phyloP scores from a whole-genome alignment of 1,140 invertebrate genomes.

The Drosophila athabasca region DNA sequence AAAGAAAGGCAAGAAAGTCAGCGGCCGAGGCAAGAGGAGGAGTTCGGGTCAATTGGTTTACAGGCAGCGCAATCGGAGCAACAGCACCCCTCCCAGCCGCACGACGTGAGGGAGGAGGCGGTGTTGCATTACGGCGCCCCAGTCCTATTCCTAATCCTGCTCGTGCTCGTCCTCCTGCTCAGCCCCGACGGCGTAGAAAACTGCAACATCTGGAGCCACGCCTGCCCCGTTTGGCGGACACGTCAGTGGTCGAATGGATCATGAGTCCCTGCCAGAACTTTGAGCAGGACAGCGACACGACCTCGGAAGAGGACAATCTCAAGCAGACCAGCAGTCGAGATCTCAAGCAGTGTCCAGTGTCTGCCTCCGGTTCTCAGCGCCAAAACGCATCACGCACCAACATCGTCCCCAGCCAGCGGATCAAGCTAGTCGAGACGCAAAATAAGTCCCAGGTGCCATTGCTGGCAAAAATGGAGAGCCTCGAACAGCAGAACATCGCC shows the following conservation, averaged over 20 bases:
- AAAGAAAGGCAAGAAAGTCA: too few relatives aligned
- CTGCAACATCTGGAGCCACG: neutral
- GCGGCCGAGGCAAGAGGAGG: neutral
- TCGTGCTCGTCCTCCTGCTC: neutral
- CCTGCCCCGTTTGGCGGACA: neutral
- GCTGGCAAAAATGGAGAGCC: neutral
- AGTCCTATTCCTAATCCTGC: too few relatives aligned
- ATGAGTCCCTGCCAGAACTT: slow-evolving; percentile 44
- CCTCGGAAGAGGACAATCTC: neutral
- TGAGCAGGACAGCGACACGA: slow-evolving; percentile 42
- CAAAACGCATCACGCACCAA: slow-evolving; percentile 3
- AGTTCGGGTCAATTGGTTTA: neutral
- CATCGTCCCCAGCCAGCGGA: slow-evolving; percentile 38
- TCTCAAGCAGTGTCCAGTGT: too few relatives aligned
- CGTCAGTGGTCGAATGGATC: slow-evolving; percentile 48
- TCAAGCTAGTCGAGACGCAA: slow-evolving; percentile 27
- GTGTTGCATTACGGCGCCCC: too few relatives aligned
- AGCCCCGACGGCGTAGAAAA: neutral
- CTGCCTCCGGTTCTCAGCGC: too few relatives aligned
- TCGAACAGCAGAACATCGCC: neutral
- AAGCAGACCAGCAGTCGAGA: neutral
- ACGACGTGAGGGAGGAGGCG: neutral
- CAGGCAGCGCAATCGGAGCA: neutral
- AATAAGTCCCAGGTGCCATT: slow-evolving; percentile 41
- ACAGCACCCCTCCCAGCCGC: neutral